Evolutionary conservation across 2,113 vertebrate species (phyloP).

Genomic region (Protobothrops flavoviridis): DNA sequence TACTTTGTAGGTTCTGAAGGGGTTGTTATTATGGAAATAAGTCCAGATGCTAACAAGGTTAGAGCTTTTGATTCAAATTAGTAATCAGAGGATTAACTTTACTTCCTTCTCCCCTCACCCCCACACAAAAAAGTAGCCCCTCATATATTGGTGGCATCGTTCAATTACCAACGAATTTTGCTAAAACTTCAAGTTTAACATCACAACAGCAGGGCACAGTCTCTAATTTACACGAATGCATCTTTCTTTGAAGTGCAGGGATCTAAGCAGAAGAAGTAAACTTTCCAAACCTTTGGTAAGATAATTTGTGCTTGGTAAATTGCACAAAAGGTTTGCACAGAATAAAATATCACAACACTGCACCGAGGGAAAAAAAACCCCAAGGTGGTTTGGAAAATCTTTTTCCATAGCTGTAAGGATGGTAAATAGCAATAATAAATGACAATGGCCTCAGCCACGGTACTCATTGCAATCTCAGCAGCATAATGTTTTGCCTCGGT

Average conservation of each 20-base stretch:
- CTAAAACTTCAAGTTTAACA: conserved; percentile 67
- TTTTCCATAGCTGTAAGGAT: conserved; percentile 34
- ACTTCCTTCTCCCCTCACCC: neutral
- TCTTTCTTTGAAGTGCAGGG: conserved; percentile 65
- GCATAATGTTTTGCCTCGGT: conserved; percentile 52
- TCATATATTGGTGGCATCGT: conserved; percentile 69
- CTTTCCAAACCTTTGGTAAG: conserved; percentile 70
- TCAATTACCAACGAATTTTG: conserved; percentile 79
- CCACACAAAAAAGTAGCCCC: conserved; percentile 68
- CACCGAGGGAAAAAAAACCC: neutral
- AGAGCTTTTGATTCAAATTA: conserved; percentile 90
- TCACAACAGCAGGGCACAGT: conserved; percentile 40
- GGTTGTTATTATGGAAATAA: conserved; percentile 99
- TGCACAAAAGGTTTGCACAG: conserved; percentile 72
- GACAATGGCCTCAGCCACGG: neutral
- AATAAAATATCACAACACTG: conserved; percentile 49
- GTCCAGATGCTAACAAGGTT: conserved; percentile 96
- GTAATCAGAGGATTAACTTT: conserved; percentile 84
- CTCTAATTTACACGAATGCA: conserved; percentile 57
- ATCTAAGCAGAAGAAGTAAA: conserved; percentile 60
- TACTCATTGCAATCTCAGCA: conserved; percentile 52
- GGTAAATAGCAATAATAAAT: conserved; percentile 7
- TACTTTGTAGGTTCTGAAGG: conserved; percentile 97
- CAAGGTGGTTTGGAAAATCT: conserved; percentile 47
- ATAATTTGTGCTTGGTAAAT: conserved; percentile 73